Evolutionary conservation across 2,113 vertebrate genomes (phyloP).

Genomic region (Lagenorhynchus albirostris): DNA sequence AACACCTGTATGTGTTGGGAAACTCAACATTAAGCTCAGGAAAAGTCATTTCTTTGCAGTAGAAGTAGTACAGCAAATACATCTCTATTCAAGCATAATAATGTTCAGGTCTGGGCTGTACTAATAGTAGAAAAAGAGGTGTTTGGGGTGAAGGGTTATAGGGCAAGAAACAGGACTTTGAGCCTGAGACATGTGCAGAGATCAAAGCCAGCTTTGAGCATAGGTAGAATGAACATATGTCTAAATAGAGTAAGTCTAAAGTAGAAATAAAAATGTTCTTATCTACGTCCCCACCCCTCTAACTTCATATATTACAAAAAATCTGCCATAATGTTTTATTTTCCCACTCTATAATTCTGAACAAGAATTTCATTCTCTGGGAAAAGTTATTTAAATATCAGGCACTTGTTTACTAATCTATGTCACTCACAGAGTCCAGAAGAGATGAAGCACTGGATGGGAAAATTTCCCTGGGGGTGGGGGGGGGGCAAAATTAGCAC

Average conservation of each 20-base stretch:
- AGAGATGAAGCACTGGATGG: background rate
- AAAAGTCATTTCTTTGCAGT: background rate
- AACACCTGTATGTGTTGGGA: background rate
- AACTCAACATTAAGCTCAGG: background rate
- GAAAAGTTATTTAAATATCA: background rate
- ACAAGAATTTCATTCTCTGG: background rate
- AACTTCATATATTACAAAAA: background rate
- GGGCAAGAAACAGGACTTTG: background rate
- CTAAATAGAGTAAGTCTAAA: background rate
- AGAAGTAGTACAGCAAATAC: background rate
- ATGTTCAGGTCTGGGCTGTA: background rate
- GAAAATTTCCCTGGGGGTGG: background rate
- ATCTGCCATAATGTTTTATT: background rate
- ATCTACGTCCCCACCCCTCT: background rate
- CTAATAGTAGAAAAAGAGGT: background rate
- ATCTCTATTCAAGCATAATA: background rate
- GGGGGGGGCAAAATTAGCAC: background rate
- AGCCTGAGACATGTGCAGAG: background rate
- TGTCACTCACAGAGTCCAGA: background rate
- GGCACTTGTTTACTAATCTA: background rate
- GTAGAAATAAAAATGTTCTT: background rate
- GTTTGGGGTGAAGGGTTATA: background rate
- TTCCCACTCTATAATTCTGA: background rate
- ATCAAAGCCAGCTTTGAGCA: background rate
- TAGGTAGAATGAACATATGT: background rate